Percentiles rank a stretch among this genome's conserved stretches.
Evolutionary conservation across 1,140 invertebrate genomes (phyloP).

Genomic region (Anastatus disparis): DNA sequence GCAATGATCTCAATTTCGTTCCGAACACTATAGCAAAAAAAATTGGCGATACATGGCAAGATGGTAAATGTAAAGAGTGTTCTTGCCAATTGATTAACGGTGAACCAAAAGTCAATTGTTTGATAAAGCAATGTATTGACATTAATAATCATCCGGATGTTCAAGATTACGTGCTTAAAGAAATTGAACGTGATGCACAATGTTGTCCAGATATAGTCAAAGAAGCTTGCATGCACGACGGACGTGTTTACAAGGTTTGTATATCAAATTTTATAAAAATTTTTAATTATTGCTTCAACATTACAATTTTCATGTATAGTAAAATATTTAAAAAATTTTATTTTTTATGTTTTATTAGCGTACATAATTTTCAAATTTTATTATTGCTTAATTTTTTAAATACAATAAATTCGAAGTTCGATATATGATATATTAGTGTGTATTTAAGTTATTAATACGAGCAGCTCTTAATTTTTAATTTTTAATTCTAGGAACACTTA

Average conservation of each 20-base stretch:
- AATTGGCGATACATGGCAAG: conserved; percentile 73
- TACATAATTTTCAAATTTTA: too few relatives aligned
- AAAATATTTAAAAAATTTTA: too few relatives aligned
- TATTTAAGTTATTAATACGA: too few relatives aligned
- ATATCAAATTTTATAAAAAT: background rate
- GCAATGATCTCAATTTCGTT: conserved; percentile 52
- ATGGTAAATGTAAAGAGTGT: conserved; percentile 76
- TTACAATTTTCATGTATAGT: too few relatives aligned
- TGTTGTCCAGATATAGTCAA: conserved; percentile 74
- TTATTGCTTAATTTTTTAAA: too few relatives aligned
- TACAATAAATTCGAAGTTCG: too few relatives aligned
- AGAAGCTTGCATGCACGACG: conserved; percentile 69
- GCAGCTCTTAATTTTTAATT: too few relatives aligned
- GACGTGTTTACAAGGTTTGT: conserved; percentile 66
- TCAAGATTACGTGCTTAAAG: conserved; percentile 68
- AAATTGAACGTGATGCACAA: conserved; percentile 64
- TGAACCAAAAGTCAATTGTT: conserved; percentile 56
- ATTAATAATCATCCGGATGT: conserved; percentile 56
- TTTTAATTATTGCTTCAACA: too few relatives aligned
- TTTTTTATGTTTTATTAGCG: too few relatives aligned
- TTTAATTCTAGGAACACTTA: too few relatives aligned
- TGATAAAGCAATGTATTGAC: conserved; percentile 61
- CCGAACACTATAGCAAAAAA: conserved; percentile 66
- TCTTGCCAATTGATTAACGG: conserved; percentile 63
- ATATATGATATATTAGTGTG: too few relatives aligned